Evolutionary conservation across 2,888 invertebrate genomes (phyloP), one percentile per base, ranked within the genome.

Genomic region (Molorchus minor): DNA sequence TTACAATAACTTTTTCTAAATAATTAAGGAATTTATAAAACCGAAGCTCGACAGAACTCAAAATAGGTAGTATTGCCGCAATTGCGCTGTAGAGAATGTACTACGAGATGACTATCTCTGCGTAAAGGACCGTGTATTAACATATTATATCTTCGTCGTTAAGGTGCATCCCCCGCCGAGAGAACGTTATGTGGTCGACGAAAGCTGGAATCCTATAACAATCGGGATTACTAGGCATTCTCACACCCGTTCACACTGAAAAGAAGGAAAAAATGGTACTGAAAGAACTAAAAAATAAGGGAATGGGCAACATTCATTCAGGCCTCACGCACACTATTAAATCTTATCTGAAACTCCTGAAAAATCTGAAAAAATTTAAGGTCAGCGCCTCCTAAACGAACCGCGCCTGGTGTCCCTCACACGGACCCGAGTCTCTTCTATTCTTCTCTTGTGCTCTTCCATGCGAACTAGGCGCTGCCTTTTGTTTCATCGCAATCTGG

Each of bases 401-500:
- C 62, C 66, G 35, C 70, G 59, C 68, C 73, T 71, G 12, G 41
- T 53, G 16, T 68, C 68, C 53, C 70, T 63, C 77, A 77, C 69
- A 75, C 81, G 70, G 78, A 75, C 61, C 46, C 61, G 52, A 20
- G 60, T 85, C 81, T 92, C 93, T 81, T 89, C 88, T 77, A 91
- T 80, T 71, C 90, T 85, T 56, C 91, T 85, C 77, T 93, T 93
- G 74, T 94, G 90, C 79, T 95, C 94, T 46, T 91, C 91, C 88
- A 94, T 91, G 72, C 93, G 90, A 75, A 92, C 89, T 55, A 92
- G 86, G 55, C 94, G 86, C 80, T 92, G 89, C 79, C n/a, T 93
- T 92, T 82, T 95, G 94, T 80, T 94, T 94, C 75, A 92, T 87
- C 68, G 91, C 90, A 77, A 95, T 94, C 94, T 94, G 77, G 25